Conservation (phyloP, 2,113 vertebrate species). For the Eulemur rufifrons region DNA sequence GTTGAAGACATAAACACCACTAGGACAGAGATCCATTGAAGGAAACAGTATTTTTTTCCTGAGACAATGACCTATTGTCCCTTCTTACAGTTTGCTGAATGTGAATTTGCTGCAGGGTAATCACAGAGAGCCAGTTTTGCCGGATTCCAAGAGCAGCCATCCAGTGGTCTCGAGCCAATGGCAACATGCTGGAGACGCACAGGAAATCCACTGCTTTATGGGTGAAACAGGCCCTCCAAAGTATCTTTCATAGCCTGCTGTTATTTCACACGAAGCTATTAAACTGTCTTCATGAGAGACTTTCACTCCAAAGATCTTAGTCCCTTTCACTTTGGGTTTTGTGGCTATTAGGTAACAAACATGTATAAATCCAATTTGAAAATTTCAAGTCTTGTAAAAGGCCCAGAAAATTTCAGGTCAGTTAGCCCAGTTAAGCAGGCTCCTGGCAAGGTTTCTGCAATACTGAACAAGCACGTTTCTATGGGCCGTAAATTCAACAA, state of each 20-base stretch:
- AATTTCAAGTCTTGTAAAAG: slow-evolving; percentile 35
- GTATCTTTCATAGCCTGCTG: background rate
- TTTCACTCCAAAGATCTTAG: slow-evolving; percentile 20
- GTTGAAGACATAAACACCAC: background rate
- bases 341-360: slow-evolving; percentile 26
- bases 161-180: background rate
- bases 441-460: background rate
- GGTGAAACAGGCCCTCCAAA: background rate
- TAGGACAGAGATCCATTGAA: background rate
- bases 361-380: slow-evolving; percentile 49
- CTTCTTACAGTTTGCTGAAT: slow-evolving; percentile 28
- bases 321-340: slow-evolving; percentile 40
- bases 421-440: background rate
- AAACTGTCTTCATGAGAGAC: background rate
- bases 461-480: background rate
- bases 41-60: background rate
- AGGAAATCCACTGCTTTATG: background rate
- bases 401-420: slow-evolving; percentile 37
- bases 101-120: background rate
- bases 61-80: slow-evolving; percentile 33
- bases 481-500: slow-evolving; percentile 27
- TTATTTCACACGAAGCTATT: background rate
- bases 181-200: background rate
- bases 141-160: slow-evolving; percentile 13
- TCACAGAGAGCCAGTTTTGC: background rate